Percentiles rank a stretch among this genome's conserved stretches.
Evolutionary conservation across 2,797 vertebrate species (phyloP).

Genomic region (Chromis chromis): DNA sequence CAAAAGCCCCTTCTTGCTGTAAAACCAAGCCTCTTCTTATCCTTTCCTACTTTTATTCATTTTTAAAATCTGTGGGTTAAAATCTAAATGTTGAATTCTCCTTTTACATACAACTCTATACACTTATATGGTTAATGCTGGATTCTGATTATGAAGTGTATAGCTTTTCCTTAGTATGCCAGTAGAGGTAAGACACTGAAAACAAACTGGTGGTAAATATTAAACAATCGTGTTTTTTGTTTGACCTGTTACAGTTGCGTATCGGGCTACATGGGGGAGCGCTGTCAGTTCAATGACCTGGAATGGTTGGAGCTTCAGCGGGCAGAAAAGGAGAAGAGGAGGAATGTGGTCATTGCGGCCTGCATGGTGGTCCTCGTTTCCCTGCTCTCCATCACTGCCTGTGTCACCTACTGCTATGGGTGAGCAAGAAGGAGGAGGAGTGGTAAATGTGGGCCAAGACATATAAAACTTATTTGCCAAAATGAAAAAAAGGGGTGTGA

Average conservation of each 20-base stretch:
- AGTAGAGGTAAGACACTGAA: not conserved
- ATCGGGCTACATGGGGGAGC: constrained; percentile 89
- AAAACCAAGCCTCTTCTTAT: too few species aligned
- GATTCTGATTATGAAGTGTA: not conserved
- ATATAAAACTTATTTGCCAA: not conserved
- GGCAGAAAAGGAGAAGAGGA: constrained; percentile 80
- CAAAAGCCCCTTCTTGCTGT: too few species aligned
- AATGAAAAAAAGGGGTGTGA: not conserved
- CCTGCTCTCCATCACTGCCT: constrained; percentile 83
- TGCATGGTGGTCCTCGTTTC: constrained; percentile 79
- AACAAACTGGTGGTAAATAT: not conserved
- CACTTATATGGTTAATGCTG: too few species aligned
- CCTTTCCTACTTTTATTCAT: too few species aligned
- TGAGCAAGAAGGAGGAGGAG: constrained; percentile 62
- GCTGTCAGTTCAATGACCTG: constrained; percentile 93
- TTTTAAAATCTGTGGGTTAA: too few species aligned
- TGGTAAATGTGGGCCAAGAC: not conserved
- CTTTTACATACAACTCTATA: too few species aligned
- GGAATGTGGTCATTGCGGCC: constrained; percentile 76
- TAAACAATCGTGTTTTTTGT: constrained; percentile 3
- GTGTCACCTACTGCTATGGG: constrained; percentile 86
- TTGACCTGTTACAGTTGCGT: constrained; percentile 82
- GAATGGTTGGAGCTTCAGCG: constrained; percentile 92
- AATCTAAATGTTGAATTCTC: too few species aligned
- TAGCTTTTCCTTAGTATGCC: not conserved